phyloP scores from a whole-genome alignment of 1,140 invertebrate genomes.

The Panulirus ornatus region DNA sequence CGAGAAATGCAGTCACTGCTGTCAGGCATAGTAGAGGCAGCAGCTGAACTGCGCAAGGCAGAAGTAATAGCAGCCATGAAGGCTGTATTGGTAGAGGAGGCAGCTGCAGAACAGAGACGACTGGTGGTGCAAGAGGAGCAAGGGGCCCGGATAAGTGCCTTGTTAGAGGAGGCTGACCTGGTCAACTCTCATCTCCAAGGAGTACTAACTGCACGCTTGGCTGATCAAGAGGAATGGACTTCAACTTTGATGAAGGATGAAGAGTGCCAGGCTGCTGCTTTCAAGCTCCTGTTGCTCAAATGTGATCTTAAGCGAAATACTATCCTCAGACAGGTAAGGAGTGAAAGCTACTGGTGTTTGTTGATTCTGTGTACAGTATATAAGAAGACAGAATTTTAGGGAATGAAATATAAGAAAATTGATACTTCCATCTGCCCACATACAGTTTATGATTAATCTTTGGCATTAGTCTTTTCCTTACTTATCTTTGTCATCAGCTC shows the following conservation, averaged over 20 bases:
- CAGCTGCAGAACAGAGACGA: constrained; percentile 82
- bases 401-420: too few species aligned
- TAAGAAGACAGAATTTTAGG: too few species aligned
- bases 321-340: constrained; percentile 71
- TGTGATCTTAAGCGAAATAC: constrained; percentile 71
- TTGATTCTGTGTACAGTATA: too few species aligned
- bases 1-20: constrained; percentile 62
- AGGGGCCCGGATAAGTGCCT: constrained; percentile 85
- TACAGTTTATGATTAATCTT: too few species aligned
- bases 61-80: constrained; percentile 77
- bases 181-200: constrained; percentile 86
- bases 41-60: constrained; percentile 68
- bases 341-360: background rate
- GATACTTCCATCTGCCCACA: too few species aligned
- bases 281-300: constrained; percentile 70
- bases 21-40: constrained; percentile 68
- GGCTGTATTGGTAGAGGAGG: constrained; percentile 81
- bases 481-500: too few species aligned
- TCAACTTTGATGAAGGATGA: constrained; percentile 71
- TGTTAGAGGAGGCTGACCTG: constrained; percentile 86
- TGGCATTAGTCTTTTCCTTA: too few species aligned
- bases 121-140: constrained; percentile 85
- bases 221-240: constrained; percentile 62
- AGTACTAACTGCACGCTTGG: constrained; percentile 53
- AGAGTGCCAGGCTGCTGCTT: constrained; percentile 71